Evolutionary conservation across 2,888 invertebrate species (phyloP).

Genomic region (Linyphia triangularis): DNA sequence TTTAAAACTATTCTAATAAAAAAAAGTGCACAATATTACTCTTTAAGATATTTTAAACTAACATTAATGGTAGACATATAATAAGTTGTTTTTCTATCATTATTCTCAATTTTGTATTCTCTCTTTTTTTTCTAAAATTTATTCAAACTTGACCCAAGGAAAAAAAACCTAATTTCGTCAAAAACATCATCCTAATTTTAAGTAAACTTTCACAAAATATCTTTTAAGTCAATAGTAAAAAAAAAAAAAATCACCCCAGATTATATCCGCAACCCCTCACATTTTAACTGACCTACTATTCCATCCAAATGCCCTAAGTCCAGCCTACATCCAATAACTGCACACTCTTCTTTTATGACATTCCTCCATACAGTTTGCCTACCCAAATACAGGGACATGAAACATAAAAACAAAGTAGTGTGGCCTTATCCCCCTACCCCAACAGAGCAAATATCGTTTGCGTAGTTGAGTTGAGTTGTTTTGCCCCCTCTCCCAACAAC

Average conservation of each 20-base stretch:
- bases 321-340: constrained; percentile 34
- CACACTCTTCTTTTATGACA: constrained; percentile 37
- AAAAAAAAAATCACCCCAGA: not conserved
- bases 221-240: not conserved
- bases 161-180: not conserved
- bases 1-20: too few relatives aligned
- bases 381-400: constrained; percentile 24
- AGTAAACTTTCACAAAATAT: not conserved
- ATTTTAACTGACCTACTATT: not conserved
- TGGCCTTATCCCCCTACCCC: not conserved
- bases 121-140: too few relatives aligned
- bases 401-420: constrained; percentile 50
- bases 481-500: constrained; percentile 6
- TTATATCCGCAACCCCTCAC: not conserved
- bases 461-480: constrained; percentile 56
- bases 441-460: too few relatives aligned
- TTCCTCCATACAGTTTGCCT: constrained; percentile 14
- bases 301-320: constrained; percentile 4
- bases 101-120: too few relatives aligned
- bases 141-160: too few relatives aligned
- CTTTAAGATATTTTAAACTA: too few relatives aligned
- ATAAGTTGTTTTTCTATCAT: too few relatives aligned
- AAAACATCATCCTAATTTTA: not conserved
- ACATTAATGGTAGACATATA: too few relatives aligned
- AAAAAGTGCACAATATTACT: too few relatives aligned